Base-by-base conservation (phyloP, 1,140 invertebrate species). In the Cydia pomonella region DNA sequence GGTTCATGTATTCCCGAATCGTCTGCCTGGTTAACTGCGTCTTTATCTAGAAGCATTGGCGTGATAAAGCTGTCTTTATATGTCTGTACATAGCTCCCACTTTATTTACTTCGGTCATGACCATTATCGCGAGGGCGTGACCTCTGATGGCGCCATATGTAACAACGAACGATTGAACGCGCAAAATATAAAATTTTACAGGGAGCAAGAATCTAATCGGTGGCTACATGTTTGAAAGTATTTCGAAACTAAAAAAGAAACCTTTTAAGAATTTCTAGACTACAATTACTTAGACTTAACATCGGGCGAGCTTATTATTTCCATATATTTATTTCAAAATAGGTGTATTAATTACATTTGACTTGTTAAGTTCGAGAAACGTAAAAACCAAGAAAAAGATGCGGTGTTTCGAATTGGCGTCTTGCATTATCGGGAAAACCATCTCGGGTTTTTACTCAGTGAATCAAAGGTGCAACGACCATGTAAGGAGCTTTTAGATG, bases 381-480 rank as follows among this genome's bases (percentile, higher is more conserved):
- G 50, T 53, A 18, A 18, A 53, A 53, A 53, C 50, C 50, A 18
- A 69, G 25, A 38, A 69, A 69, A 69, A 2, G n/a, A 38, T 6
- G 16, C 33, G 64, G 3, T 69, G 3, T 69, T 23, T 69, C n/a
- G n/a, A 41, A 41, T 69, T 5, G 1, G 18, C n/a, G 47, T 50
- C 29, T 69, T 38, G 29, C 64, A 41, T 18, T 69, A 69, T 69
- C 27, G 64, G 64, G 16, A 69, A 69, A 69, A 69, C 25, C 63
- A 66, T 66, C 27, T 69, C 18, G 64, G 64, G 64, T 69, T 69
- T 69, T 69, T 69, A 69, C 64, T 25, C 4, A 33, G 29, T 69
- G 64, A 69, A 38, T 69, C 64, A 69, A 69, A 69, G 10, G 64
- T 69, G 23, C 64, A 69, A 69, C 18, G 29, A 41, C 64, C 64